phyloP scores from a whole-genome alignment of 2,797 vertebrate genomes.

The Hippoglossus hippoglossus region DNA sequence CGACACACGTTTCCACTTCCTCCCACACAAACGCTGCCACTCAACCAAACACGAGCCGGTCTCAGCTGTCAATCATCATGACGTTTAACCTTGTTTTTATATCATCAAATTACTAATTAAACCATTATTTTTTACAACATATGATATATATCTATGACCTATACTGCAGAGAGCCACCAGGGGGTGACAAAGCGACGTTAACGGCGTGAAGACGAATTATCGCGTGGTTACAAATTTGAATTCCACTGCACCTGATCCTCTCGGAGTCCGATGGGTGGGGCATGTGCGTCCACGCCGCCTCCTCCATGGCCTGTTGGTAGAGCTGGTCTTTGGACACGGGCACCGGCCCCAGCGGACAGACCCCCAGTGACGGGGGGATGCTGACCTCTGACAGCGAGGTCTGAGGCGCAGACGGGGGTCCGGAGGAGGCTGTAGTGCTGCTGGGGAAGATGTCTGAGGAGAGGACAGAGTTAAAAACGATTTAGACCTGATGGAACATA shows the following conservation, averaged over 20 bases:
- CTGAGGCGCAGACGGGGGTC: constrained; percentile 74
- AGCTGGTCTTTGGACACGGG: constrained; percentile 93
- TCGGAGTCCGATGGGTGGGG: constrained; percentile 93
- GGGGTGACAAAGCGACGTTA: no score
- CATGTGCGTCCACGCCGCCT: constrained; percentile 93
- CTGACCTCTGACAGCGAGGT: constrained; percentile 88
- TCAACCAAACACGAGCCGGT: no score
- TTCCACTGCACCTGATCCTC: constrained; percentile 85
- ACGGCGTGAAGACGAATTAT: no score
- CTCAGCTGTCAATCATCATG: no score
- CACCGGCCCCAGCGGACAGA: constrained; percentile 91
- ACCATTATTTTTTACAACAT: no score
- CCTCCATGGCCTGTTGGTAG: constrained; percentile 94
- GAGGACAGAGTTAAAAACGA: neutral
- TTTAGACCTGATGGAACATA: no score
- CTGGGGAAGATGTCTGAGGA: constrained; percentile 85
- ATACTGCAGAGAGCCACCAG: no score
- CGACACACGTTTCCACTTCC: no score
- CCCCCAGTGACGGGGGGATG: constrained; percentile 90
- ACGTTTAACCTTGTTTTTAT: no score
- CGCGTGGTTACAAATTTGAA: neutral
- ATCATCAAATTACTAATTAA: no score
- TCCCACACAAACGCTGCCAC: no score
- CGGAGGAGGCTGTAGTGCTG: constrained; percentile 81
- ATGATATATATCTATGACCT: no score